Conservation (phyloP, 2,888 invertebrate genomes). For the Thereva unica region DNA sequence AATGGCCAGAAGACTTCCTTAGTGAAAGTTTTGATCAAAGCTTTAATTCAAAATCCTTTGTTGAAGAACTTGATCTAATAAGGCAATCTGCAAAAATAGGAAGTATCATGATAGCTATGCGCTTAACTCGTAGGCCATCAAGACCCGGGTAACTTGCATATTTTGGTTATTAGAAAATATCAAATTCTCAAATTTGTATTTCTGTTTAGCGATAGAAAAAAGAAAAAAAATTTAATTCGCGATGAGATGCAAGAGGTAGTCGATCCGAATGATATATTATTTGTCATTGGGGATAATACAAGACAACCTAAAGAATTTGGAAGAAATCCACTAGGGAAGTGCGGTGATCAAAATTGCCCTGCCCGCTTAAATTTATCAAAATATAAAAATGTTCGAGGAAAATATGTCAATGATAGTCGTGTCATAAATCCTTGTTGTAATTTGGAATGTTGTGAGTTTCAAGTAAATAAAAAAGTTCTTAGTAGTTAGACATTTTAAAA, state of each 20-base stretch:
- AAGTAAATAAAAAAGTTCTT: constrained; percentile 11
- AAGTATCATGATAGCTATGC: constrained; percentile 26
- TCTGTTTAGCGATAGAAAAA: not conserved
- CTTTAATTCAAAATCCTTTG: constrained; percentile 21
- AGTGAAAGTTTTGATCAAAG: constrained; percentile 18
- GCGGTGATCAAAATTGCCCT: constrained; percentile 8
- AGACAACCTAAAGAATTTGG: constrained; percentile 6
- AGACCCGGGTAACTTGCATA: too few species aligned
- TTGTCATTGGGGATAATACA: constrained; percentile 34
- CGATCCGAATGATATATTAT: constrained; percentile 37
- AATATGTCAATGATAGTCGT: constrained; percentile 23
- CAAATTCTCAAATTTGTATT: not conserved
- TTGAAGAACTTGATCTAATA: constrained; percentile 26
- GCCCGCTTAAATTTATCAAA: constrained; percentile 21
- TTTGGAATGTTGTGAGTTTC: constrained; percentile 11
- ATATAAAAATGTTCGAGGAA: constrained; percentile 30
- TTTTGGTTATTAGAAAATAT: too few species aligned
- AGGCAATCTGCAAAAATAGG: constrained; percentile 21
- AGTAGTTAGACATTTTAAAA: not conserved
- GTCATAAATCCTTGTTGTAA: constrained; percentile 21
- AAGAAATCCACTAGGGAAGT: not conserved
- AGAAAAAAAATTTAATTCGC: not conserved
- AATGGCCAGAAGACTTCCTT: constrained; percentile 27
- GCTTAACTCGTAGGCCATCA: constrained; percentile 14
- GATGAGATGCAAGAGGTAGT: constrained; percentile 29